These are phyloP conservation scores for Mimachlamys varia DNA, from an alignment of 2,888 invertebrate genomes.

Conservation along the genomic window DNA sequence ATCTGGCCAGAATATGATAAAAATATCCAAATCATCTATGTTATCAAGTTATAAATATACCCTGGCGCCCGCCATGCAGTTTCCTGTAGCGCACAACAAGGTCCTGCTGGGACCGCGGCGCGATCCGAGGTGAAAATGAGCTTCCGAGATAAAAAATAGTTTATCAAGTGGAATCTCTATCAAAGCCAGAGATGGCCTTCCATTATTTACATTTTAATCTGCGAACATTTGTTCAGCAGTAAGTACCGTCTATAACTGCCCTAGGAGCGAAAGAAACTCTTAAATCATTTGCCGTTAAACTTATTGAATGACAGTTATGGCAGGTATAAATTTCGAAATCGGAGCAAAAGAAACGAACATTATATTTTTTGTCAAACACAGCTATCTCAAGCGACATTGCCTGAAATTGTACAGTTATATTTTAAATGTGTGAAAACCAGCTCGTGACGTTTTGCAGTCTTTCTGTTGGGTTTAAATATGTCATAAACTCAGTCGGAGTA, in stretches of 20 bases:
- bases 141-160: conserved; percentile 41
- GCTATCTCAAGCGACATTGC: background rate
- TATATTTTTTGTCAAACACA: conserved; percentile 21
- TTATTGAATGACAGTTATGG: conserved; percentile 9
- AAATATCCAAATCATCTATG: background rate
- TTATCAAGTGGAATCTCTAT: conserved; percentile 49
- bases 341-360: conserved; percentile 29
- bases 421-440: background rate
- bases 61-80: conserved; percentile 28
- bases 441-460: background rate
- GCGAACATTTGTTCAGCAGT: conserved; percentile 43
- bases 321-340: conserved; percentile 26
- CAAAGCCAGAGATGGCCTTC: conserved; percentile 46
- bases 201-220: conserved; percentile 48
- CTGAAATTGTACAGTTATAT: conserved; percentile 34
- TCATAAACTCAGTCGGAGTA: background rate
- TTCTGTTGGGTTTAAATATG: background rate
- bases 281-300: background rate
- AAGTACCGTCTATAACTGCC: conserved; percentile 35
- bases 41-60: conserved; percentile 14
- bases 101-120: background rate
- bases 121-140: conserved; percentile 39
- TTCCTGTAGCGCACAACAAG: conserved; percentile 34
- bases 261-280: background rate
- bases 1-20: background rate